Percentiles rank a stretch among this genome's conserved stretches.
phyloP scores from a whole-genome alignment of 2,113 vertebrate genomes.

The Caloenas nicobarica region DNA sequence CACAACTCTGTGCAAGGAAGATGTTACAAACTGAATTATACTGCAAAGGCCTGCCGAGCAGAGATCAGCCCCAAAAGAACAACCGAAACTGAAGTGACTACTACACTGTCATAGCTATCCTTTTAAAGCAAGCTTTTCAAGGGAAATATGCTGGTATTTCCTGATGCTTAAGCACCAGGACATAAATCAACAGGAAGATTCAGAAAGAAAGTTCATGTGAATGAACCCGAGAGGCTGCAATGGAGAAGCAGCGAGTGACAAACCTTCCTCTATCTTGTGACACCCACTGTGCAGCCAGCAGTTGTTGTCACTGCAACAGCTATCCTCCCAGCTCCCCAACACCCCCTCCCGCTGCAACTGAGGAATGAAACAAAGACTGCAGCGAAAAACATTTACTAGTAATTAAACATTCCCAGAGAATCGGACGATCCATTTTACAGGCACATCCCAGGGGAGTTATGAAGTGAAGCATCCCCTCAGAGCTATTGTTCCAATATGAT shows the following conservation, averaged over 20 bases:
- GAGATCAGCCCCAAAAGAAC: background rate
- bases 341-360: background rate
- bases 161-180: background rate
- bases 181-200: background rate
- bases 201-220: background rate
- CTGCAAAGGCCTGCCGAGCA: background rate
- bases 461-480: constrained; percentile 35
- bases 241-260: background rate
- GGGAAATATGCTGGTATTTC: background rate
- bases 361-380: background rate
- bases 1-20: background rate
- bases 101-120: background rate
- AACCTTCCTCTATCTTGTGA: background rate
- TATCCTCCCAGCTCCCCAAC: background rate
- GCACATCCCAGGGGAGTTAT: constrained; percentile 9
- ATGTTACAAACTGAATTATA: background rate
- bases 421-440: background rate
- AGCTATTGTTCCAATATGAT: constrained; percentile 50
- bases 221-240: background rate
- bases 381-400: background rate
- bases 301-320: background rate
- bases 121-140: background rate
- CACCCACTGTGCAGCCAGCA: background rate
- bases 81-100: background rate
- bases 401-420: constrained; percentile 34